Percentiles rank a stretch among this genome's conserved stretches.
Conservation (phyloP, 23 tunicate species). For the Aplidium turbinatum region DNA sequence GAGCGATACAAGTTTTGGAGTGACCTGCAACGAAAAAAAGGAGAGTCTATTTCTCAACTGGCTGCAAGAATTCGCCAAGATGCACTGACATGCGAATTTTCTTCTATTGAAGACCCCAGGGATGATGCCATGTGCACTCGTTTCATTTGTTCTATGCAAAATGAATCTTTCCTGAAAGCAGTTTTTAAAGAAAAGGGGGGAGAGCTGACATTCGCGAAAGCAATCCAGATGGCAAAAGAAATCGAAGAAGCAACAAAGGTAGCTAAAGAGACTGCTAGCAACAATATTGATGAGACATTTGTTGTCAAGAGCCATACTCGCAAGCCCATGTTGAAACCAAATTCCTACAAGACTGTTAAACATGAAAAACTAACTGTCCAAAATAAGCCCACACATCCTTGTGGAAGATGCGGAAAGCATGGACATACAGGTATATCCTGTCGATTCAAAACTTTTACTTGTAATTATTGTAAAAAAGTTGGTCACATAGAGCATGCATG, state of each 20-base stretch:
- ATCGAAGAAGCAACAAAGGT: conserved; percentile 34
- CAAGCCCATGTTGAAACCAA: no score
- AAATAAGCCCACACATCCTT: conserved; percentile 2
- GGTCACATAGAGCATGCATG: conserved; percentile 25
- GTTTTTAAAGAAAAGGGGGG: conserved; percentile 31
- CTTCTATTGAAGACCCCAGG: conserved; percentile 25
- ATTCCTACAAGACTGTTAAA: not conserved
- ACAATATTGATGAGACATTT: no score
- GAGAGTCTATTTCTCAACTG: conserved; percentile 31
- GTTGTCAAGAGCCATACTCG: no score
- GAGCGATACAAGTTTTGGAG: conserved; percentile 50
- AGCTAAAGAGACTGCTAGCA: conserved; percentile 31
- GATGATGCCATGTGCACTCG: conserved; percentile 40
- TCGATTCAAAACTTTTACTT: not conserved
- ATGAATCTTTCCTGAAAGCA: conserved; percentile 36
- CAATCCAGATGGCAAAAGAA: conserved; percentile 18
- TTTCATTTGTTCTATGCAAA: conserved; percentile 33
- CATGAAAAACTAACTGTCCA: not conserved
- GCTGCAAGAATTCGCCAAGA: conserved; percentile 56
- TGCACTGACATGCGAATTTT: conserved; percentile 34
- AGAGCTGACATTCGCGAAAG: conserved; percentile 33
- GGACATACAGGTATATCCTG: conserved; percentile 18
- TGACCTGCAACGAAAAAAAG: conserved; percentile 26
- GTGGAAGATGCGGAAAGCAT: conserved; percentile 18
- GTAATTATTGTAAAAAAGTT: conserved; percentile 17